Conservation (phyloP, 2,113 vertebrate genomes). For the Emydocephalus ijimae region DNA sequence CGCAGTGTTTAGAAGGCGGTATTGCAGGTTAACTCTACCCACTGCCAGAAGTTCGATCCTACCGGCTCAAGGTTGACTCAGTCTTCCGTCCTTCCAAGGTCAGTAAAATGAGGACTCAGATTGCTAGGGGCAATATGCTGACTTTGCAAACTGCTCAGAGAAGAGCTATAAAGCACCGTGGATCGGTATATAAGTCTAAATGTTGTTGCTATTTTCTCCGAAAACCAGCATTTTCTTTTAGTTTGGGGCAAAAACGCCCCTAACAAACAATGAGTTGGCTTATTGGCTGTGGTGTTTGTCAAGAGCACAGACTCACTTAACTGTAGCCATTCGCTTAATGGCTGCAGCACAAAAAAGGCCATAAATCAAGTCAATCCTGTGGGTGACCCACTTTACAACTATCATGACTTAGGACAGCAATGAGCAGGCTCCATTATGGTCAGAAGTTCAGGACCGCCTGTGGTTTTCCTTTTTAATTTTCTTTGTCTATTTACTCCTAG, state of each 20-base stretch:
- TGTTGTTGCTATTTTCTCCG: neutral
- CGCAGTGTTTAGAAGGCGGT: neutral
- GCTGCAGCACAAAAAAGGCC: neutral
- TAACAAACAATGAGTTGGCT: neutral
- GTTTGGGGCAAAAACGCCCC: neutral
- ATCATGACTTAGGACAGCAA: neutral
- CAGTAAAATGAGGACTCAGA: neutral
- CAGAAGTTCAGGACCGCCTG: neutral
- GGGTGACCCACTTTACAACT: neutral
- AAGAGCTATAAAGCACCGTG: neutral
- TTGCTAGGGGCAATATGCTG: neutral
- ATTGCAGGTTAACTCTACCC: neutral
- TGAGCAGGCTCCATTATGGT: neutral
- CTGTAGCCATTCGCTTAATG: neutral
- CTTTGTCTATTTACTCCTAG: neutral
- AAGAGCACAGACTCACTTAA: neutral
- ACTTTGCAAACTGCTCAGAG: neutral
- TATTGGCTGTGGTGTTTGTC: neutral
- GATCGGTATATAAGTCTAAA: neutral
- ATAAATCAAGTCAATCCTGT: neutral
- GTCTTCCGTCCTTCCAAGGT: neutral
- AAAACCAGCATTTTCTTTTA: neutral
- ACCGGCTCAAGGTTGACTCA: neutral
- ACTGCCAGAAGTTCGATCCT: neutral
- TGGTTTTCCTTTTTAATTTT: slow-evolving; percentile 1